phyloP scores from a whole-genome alignment of 1,140 invertebrate species.

The Telenomus remus region DNA sequence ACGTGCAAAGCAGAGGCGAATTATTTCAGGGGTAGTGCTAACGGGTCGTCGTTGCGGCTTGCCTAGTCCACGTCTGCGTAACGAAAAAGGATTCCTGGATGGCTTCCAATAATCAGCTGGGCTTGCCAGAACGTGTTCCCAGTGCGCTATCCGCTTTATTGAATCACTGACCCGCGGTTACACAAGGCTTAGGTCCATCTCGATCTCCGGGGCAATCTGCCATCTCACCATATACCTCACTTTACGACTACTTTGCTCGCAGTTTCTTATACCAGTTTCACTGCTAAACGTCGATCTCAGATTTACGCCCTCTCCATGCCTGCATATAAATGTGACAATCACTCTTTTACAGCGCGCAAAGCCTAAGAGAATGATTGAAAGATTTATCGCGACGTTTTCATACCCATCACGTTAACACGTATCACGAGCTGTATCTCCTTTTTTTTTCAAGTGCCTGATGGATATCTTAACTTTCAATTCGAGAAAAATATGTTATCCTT shows the following conservation, averaged over 20 bases:
- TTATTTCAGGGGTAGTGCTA: conserved; percentile 36
- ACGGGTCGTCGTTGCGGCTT: conserved; percentile 16
- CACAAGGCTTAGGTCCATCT: conserved; percentile 41
- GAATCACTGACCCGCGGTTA: conserved; percentile 60
- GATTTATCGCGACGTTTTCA: conserved; percentile 36
- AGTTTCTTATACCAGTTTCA: conserved; percentile 42
- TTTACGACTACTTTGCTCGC: conserved; percentile 50
- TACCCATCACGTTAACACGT: neutral
- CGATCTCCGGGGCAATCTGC: conserved; percentile 60
- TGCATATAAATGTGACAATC: conserved; percentile 25
- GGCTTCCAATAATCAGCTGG: conserved; percentile 61
- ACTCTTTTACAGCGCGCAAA: conserved; percentile 32
- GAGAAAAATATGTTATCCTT: no score
- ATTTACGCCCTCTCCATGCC: conserved; percentile 21
- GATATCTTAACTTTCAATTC: neutral
- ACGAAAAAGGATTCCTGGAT: conserved; percentile 47
- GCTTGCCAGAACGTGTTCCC: conserved; percentile 55
- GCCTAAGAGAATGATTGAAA: conserved; percentile 21
- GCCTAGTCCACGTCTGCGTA: conserved; percentile 19
- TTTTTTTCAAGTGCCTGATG: neutral
- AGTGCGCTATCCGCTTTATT: conserved; percentile 65
- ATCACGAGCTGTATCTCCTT: neutral
- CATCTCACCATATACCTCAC: conserved; percentile 55
- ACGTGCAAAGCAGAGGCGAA: conserved; percentile 22
- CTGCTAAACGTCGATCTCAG: conserved; percentile 44